These are phyloP conservation scores for Baryphthengus martii DNA, from an alignment of 2,113 vertebrate species.

Conservation along the genomic window DNA sequence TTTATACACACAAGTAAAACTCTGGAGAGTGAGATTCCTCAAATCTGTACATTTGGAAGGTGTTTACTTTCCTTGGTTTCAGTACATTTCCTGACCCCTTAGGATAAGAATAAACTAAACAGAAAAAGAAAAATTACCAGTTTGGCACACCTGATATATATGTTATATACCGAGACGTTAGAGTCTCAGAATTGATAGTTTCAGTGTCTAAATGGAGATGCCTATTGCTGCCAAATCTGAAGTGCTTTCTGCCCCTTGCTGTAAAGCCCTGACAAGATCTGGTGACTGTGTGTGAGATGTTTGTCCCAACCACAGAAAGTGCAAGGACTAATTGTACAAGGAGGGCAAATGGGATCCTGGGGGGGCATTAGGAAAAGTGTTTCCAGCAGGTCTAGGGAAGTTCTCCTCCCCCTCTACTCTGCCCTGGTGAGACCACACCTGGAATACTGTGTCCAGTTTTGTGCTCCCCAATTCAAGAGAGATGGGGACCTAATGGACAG, in stretches of 20 bases:
- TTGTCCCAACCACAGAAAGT: background rate
- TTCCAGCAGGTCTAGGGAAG: no score
- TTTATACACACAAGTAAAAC: background rate
- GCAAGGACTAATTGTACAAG: no score
- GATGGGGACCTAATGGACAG: no score
- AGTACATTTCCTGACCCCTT: background rate
- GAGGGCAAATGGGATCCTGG: no score
- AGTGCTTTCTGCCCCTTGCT: background rate
- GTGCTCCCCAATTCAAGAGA: no score
- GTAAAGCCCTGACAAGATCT: background rate
- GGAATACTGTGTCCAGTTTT: no score
- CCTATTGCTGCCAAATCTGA: background rate
- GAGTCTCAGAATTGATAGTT: background rate
- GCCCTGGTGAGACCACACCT: no score
- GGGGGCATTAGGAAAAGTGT: no score
- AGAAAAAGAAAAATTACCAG: background rate
- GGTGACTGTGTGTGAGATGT: rapidly evolving
- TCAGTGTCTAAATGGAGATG: background rate
- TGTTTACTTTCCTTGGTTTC: background rate
- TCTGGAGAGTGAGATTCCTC: background rate
- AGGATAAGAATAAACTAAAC: background rate
- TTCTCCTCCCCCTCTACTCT: no score
- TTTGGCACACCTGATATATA: background rate
- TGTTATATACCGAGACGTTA: background rate
- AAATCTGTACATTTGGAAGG: background rate